Percentiles rank a stretch among this genome's conserved stretches.
These are phyloP conservation scores for Electrona antarctica DNA, from an alignment of 2,113 vertebrate species.

Conservation along the genomic window DNA sequence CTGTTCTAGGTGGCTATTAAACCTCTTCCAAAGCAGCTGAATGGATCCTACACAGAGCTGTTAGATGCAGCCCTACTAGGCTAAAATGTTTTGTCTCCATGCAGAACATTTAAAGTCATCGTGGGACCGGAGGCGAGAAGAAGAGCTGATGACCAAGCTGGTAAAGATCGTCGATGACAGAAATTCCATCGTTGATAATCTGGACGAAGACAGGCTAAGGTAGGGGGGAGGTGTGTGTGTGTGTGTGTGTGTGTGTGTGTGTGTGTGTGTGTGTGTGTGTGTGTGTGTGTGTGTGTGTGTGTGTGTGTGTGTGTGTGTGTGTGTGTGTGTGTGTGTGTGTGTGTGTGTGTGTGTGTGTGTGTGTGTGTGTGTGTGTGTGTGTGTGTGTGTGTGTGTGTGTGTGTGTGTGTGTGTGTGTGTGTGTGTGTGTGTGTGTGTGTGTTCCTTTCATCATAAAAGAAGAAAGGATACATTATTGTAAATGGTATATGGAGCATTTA, in stretches of 20 bases:
- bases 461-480: too few relatives aligned
- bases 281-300: neutral
- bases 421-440: neutral
- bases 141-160: constrained; percentile 85
- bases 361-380: neutral
- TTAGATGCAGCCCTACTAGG: too few relatives aligned
- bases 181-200: constrained; percentile 86
- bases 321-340: neutral
- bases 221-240: constrained; percentile 45
- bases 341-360: neutral
- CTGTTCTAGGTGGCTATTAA: neutral
- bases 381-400: neutral
- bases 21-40: neutral
- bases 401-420: neutral
- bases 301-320: neutral
- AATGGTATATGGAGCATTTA: too few relatives aligned
- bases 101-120: constrained; percentile 84
- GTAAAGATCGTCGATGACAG: constrained; percentile 88
- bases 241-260: neutral
- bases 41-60: neutral
- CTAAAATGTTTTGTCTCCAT: neutral
- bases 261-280: neutral
- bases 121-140: constrained; percentile 79
- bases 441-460: neutral
- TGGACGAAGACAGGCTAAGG: constrained; percentile 95